Evolutionary conservation across 2,888 invertebrate species (phyloP), one percentile per base, ranked within the genome.

Genomic region (Leucoma salicis): DNA sequence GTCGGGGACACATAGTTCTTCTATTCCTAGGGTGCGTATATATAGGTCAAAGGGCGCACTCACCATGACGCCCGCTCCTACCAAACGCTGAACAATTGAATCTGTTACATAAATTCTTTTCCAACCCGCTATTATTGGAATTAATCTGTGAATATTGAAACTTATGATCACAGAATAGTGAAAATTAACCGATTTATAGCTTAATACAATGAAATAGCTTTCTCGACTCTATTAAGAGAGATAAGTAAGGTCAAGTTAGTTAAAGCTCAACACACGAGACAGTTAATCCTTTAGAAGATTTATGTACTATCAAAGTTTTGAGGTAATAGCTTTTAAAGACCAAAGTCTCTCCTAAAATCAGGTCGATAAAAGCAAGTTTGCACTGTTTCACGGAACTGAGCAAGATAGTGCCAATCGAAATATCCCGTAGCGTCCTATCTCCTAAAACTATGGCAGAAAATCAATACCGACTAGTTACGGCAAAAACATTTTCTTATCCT

Each of bases 61-160:
- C 73, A 63, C 75, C 75, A 76, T 79, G 73, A 77, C 80, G 78
- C 65, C 70, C 67, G 77, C 65, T 70, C 66, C 69, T 64, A 70
- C 66, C 73, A 69, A 78, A 74, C 67, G 65, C 60, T 53, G 70
- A 76, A 67, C 76, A 76, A 84, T 82, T 82, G 82, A 84, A 79
- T 82, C 78, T 65, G 72, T 70, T 67, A 62, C 56, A 62, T 64
- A 68, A 74, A 70, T 63, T 64, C 66, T 68, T 66, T 72, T 74
- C 63, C 56, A 60, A 64, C 65, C 57, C 53, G 63, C 53, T 63
- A 57, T 59, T 53, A 57, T 43, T 34, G 46, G 41, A 45, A 46
- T 54, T 53, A 40, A 53, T 21, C 8, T 10, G 27, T 27, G 2
- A 27, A 27, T n/a, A n/a, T n/a, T n/a, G n/a, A n/a, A n/a, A n/a